Base-by-base conservation (phyloP, 2,797 vertebrate genomes). In the Ammospiza maritima region DNA sequence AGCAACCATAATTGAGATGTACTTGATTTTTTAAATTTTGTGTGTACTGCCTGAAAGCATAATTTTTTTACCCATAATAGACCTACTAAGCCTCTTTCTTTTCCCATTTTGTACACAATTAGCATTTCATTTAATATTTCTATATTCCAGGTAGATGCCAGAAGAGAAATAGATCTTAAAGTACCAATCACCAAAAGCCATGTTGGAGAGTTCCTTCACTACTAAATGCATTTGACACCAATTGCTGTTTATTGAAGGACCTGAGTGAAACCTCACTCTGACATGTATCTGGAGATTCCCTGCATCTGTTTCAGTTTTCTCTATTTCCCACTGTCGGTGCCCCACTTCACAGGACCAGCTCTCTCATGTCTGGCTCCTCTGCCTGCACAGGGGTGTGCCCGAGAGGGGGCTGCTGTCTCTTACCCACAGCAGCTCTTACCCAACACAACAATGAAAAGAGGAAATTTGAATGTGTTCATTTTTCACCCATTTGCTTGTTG, bases 61-160 rank as follows among this genome's bases (percentile, higher is more conserved):
- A 93, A 75, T 90, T 95, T 96, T 94, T 96, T 96, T 79, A 53
- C 48, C 53, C 50, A 51, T 51, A 82, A 91, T 32, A 88, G 84
- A 77, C 85, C 88, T 76, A 21, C 77, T 94, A 92, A 80, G 53
- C 69, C 60, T 94, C 30, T 82, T 91, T 86, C 54, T 89, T 86
- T 85, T 69, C 42, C 48, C 26, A 57, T 93, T 96, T 78, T 86
- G 69, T 56, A 76, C 23, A 71, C 84, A 97, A 94, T 89, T 92
- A 96, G 77, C 85, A 79, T 79, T 94, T 95, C 22, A 79, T 94
- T 94, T 96, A 94, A 60, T 93, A 91, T 76, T 95, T 88, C 66
- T 64, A 4, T 90, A 86, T 89, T 84, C 7, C 86, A 85, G 40
- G 91, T 78, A 67, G 73, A 60, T 77, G 47, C 75, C 62, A 81